Base-by-base conservation (phyloP, 2,797 vertebrate genomes). In the Rhincodon typus region DNA sequence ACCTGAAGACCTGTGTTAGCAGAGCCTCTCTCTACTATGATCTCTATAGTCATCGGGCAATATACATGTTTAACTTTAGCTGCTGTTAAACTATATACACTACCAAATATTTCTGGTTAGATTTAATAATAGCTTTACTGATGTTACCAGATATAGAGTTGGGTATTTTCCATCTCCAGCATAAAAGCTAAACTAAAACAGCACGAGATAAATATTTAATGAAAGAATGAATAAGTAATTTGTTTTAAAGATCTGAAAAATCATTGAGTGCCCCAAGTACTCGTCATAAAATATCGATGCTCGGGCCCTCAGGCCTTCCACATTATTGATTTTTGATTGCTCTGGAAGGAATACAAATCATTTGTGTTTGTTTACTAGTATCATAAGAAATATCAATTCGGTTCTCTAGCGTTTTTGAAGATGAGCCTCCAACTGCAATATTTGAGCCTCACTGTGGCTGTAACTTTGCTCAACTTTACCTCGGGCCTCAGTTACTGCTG, bases 151-250 rank as follows among this genome's bases (percentile, higher is more conserved):
- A 93, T 42, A 93, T 42, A 67, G 70, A 95, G 38, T 30, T 5
- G 21, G 34, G 30, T 30, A 74, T 94, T 77, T 84, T 74, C 70
- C 30, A 19, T 95, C 94, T 93, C 66, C 42, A 42, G 62, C 21
- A 93, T 67, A 42, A 93, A 93, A 93, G 90, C 94, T 95, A 53
- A 91, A 74, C 94, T 95, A 53, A 91, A 74, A 25, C 93, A 38
- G 67, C 3, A 25, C 93, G 5, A 15, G 70, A 77, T 95, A 95
- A 94, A 95, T 95, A 95, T 74, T 95, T 74, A 72, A 95, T 95
- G 70, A 34, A 53, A 77, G 70, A 53, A 95, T 74, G 70, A 95
- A 95, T 95, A 94, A 94, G 34, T 95, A 74, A 95, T 95, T 46
- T 77, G 42, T 77, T 77, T 94, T 94, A 94, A 95, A 74, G 50